These are phyloP conservation scores for Solea senegalensis DNA, from an alignment of 2,113 vertebrate genomes.

Conservation along the genomic window DNA sequence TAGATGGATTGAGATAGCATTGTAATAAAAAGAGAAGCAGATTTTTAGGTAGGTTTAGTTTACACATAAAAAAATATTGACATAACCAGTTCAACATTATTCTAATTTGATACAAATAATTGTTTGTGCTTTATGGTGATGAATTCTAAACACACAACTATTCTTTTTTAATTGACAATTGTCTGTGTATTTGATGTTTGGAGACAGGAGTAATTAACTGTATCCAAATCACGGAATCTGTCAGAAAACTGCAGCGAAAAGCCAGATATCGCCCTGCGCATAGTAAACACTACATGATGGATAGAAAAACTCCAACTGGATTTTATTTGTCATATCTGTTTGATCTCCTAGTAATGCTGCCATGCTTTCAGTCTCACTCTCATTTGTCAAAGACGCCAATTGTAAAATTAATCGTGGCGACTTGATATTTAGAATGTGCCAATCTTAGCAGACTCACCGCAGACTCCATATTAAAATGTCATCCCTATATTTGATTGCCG, in stretches of 20 bases:
- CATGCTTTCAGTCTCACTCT: conserved; percentile 74
- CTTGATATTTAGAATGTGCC: conserved; percentile 83
- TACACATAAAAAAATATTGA: background rate
- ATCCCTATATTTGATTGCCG: conserved; percentile 78
- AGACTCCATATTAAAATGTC: conserved; percentile 82
- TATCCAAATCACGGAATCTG: conserved; percentile 35
- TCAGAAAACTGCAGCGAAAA: conserved; percentile 48
- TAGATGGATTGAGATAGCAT: no score
- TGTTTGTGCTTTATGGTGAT: conserved; percentile 1
- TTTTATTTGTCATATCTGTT: conserved; percentile 76
- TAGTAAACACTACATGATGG: conserved; percentile 50
- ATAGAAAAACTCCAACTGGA: conserved; percentile 63
- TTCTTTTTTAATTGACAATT: conserved; percentile 40
- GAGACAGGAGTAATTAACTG: conserved; percentile 41
- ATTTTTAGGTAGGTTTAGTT: no score
- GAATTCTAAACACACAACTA: conserved; percentile 3
- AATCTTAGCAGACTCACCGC: conserved; percentile 71
- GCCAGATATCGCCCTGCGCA: conserved; percentile 30
- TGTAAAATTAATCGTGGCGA: conserved; percentile 74
- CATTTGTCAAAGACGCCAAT: conserved; percentile 75
- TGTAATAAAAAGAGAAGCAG: no score
- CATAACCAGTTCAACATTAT: background rate
- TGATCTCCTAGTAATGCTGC: conserved; percentile 71
- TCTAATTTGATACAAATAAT: conserved; percentile 1
- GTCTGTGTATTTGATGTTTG: conserved; percentile 38